These are phyloP conservation scores for Isurus oxyrinchus DNA, from an alignment of 2,113 vertebrate genomes.

Conservation along the genomic window DNA sequence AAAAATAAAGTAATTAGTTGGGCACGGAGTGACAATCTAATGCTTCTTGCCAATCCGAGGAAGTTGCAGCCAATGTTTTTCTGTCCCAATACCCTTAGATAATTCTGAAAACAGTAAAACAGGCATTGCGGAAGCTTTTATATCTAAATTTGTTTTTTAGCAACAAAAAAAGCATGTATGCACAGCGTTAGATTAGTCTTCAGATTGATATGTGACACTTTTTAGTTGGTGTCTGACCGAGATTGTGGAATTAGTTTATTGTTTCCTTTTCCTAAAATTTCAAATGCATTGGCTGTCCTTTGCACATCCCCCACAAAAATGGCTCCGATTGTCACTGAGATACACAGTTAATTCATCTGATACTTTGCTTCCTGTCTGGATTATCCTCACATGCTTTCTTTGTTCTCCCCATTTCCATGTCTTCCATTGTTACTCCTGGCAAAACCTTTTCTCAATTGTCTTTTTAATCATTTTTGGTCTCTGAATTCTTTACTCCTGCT, in stretches of 20 bases:
- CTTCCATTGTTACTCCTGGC: constrained; percentile 24
- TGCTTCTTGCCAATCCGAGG: no score
- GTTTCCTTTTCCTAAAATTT: not conserved
- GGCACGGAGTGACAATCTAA: no score
- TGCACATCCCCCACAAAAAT: not conserved
- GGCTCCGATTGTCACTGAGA: not conserved
- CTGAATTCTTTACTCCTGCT: not conserved
- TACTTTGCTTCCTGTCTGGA: constrained; percentile 4
- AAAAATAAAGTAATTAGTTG: no score
- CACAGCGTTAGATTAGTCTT: not conserved
- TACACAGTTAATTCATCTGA: not conserved
- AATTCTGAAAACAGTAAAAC: not conserved
- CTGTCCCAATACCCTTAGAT: no score
- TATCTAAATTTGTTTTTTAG: not conserved
- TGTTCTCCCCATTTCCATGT: not conserved
- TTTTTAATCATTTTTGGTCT: not conserved
- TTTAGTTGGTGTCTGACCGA: not conserved
- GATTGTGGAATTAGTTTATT: not conserved
- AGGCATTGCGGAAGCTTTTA: not conserved
- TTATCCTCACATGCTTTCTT: not conserved
- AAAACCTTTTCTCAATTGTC: not conserved
- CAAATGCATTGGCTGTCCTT: not conserved
- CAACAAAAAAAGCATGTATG: not conserved
- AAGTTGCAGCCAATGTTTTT: no score
- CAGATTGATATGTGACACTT: not conserved